These are phyloP conservation scores for Heliconius melpomene DNA, from an alignment of 1,140 invertebrate species.

Conservation along the genomic window DNA sequence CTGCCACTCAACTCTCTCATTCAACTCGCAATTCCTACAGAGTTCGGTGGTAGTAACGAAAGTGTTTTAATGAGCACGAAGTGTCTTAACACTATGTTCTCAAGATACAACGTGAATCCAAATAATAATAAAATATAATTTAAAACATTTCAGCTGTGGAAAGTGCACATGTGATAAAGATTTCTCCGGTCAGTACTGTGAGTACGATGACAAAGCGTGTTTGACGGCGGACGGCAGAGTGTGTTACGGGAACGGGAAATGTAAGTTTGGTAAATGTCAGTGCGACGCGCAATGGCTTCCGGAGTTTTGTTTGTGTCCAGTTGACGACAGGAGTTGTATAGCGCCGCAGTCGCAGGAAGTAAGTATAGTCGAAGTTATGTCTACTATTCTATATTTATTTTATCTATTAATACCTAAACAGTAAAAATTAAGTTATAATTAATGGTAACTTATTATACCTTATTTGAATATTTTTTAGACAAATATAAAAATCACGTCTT, in stretches of 20 bases:
- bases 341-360: conserved; percentile 70
- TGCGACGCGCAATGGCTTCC: conserved; percentile 84
- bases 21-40: too few relatives aligned
- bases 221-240: conserved; percentile 82
- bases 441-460: too few relatives aligned
- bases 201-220: conserved; percentile 88
- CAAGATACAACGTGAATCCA: too few relatives aligned
- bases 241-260: conserved; percentile 83
- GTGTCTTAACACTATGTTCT: too few relatives aligned
- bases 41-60: too few relatives aligned
- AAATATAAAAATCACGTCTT: too few relatives aligned
- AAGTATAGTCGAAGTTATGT: conserved; percentile 13
- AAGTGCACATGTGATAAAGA: conserved; percentile 83
- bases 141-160: conserved; percentile 79
- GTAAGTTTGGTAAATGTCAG: conserved; percentile 84
- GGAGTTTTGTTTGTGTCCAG: conserved; percentile 85
- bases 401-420: too few relatives aligned
- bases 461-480: too few relatives aligned
- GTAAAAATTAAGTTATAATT: too few relatives aligned
- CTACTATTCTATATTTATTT: too few relatives aligned
- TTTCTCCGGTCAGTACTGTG: conserved; percentile 84
- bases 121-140: not conserved
- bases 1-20: too few relatives aligned
- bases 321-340: conserved; percentile 84
- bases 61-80: too few relatives aligned